Base-by-base conservation (phyloP, 2,797 vertebrate genomes). In the Paedocypris micromegethes region DNA sequence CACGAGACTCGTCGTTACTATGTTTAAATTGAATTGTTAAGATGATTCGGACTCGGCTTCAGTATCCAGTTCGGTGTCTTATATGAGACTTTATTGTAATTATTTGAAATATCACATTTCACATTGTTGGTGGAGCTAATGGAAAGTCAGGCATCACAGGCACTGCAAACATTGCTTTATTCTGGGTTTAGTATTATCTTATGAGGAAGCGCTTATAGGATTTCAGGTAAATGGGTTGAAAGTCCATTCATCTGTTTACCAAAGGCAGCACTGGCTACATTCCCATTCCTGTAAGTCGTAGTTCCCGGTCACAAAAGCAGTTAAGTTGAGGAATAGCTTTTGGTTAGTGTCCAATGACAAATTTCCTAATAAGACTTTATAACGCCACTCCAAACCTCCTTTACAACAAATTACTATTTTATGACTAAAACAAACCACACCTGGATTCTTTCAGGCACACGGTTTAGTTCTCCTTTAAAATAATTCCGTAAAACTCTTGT, bases 231-330 rank as follows among this genome's bases (percentile, higher is more conserved):
- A 66, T 72, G 68, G 45, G 68, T 58, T 59, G 68, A 67, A 75
- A 67, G 68, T 75, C 64, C 48, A 5, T 9, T 3, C 5, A 23
- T 62, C 39, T 70, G 47, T 75, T 75, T 75, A 47, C 68, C 54
- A 6, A 52, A 39, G 58, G 49, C 52, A 62, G 4, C 46, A 53
- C 5, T 5, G n/a, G 2, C 9, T 2, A 46, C 2, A 37, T 42
- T 53, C 46, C 43, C 53, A 5, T 50, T 57, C 9, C 55, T 7
- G 43, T 4, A 37, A 37, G 8, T 5, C 2, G 3, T 58, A 23
- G 23, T 64, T 64, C 43, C 47, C 2, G 23, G 37, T 38, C 5
- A 50, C 41, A 58, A n/a, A 6, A 67, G 41, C 5, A n/a, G 9
- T 55, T 39, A 58, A 41, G 45, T 50, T 58, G 9, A 2, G 2